A percentile compares a stretch with the other conserved stretches of the same genome.
Evolutionary conservation across 1,140 invertebrate genomes (phyloP).

Genomic region (Drosophila hydei): DNA sequence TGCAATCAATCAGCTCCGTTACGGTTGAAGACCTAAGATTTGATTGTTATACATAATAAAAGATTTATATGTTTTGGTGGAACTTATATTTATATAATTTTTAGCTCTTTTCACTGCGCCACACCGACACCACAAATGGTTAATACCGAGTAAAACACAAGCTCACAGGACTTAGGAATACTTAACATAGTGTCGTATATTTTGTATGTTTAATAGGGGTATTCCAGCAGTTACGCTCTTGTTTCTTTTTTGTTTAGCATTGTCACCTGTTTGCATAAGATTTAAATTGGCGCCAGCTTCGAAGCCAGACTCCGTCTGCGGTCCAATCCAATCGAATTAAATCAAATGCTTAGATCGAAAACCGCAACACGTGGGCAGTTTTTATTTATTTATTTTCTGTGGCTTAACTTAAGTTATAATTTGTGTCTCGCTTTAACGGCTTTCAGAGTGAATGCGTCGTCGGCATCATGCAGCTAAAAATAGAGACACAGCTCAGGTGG

Average conservation of each 20-base stretch:
- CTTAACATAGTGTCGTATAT: too few relatives aligned
- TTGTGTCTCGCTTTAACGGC: constrained; percentile 71
- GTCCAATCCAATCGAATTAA: constrained; percentile 60
- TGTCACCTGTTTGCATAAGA: constrained; percentile 60
- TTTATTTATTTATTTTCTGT: constrained; percentile 9
- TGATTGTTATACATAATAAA: too few relatives aligned
- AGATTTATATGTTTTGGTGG: too few relatives aligned
- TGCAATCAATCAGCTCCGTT: too few relatives aligned
- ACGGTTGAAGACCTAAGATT: too few relatives aligned
- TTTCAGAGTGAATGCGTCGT: constrained; percentile 57
- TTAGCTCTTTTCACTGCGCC: too few relatives aligned
- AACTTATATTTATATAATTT: too few relatives aligned
- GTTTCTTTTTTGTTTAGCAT: constrained; percentile 35
- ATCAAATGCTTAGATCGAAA: constrained; percentile 60
- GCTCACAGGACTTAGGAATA: too few relatives aligned
- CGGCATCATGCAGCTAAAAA: constrained; percentile 70
- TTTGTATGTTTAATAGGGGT: too few relatives aligned
- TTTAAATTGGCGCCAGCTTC: constrained; percentile 64
- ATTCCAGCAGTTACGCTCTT: not conserved
- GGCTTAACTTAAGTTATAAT: constrained; percentile 74
- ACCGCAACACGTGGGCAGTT: constrained; percentile 64
- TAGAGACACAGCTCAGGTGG: constrained; percentile 63
- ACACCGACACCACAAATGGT: too few relatives aligned
- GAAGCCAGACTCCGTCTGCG: constrained; percentile 15
- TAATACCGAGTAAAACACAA: too few relatives aligned